These are phyloP conservation scores for Drosophila gunungcola DNA, from an alignment of 1,140 invertebrate genomes.

Conservation along the genomic window DNA sequence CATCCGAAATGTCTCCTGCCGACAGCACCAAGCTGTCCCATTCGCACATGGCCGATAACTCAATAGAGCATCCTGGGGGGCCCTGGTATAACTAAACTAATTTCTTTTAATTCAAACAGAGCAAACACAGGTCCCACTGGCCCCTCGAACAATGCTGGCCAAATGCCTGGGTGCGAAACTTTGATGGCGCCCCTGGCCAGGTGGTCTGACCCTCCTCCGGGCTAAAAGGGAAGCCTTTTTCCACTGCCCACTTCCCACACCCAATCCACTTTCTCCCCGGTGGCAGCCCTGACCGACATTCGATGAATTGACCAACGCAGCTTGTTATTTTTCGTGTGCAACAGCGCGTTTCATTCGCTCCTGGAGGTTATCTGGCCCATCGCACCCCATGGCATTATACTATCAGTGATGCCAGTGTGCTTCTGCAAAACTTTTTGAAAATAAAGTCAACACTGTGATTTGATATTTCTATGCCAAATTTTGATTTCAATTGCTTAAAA, in stretches of 20 bases:
- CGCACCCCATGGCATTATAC: neutral
- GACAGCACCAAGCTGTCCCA: slow-evolving; percentile 2
- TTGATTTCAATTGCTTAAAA: too few species aligned
- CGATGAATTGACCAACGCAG: slow-evolving; percentile 79
- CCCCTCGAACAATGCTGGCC: slow-evolving; percentile 14
- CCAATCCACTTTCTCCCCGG: slow-evolving; percentile 11
- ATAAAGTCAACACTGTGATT: too few species aligned
- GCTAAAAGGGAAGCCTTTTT: neutral
- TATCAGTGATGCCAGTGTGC: neutral
- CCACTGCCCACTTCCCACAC: neutral
- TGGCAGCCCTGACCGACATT: slow-evolving; percentile 76
- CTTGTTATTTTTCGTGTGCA: slow-evolving; percentile 81
- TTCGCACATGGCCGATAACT: slow-evolving; percentile 19
- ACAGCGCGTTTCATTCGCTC: slow-evolving; percentile 70
- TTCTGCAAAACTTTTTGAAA: too few species aligned
- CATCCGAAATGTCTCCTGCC: slow-evolving; percentile 7
- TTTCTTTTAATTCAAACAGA: slow-evolving; percentile 40
- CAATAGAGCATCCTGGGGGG: slow-evolving; percentile 15
- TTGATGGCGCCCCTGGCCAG: slow-evolving; percentile 16
- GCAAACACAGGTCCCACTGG: neutral
- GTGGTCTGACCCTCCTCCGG: neutral
- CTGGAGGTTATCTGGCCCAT: slow-evolving; percentile 20
- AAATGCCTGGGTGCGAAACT: slow-evolving; percentile 46
- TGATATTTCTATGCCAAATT: too few species aligned
- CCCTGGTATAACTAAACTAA: slow-evolving; percentile 60